phyloP scores from a whole-genome alignment of 1,140 invertebrate species.

The Drosophila watanabei region DNA sequence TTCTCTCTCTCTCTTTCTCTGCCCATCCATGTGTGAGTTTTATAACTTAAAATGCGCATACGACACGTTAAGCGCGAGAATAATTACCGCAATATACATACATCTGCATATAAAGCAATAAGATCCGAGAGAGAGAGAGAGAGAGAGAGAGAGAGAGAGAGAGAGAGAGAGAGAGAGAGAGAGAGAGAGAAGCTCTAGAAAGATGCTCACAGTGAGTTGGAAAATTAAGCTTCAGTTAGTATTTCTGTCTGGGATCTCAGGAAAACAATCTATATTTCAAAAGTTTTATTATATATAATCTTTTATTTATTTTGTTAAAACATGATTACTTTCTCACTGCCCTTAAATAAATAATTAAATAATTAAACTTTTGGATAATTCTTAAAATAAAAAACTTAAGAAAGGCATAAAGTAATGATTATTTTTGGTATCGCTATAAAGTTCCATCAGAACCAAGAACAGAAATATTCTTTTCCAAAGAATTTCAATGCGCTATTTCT shows the following conservation, averaged over 20 bases:
- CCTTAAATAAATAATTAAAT: too few relatives aligned
- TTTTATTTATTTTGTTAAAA: not conserved
- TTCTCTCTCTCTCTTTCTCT: conserved; percentile 16
- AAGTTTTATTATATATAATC: not conserved
- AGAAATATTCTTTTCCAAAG: too few relatives aligned
- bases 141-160: not conserved
- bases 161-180: not conserved
- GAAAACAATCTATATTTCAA: not conserved
- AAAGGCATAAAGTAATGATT: not conserved
- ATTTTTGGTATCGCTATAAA: too few relatives aligned
- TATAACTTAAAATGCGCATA: conserved; percentile 53
- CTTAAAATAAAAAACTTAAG: too few relatives aligned
- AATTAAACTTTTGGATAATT: too few relatives aligned
- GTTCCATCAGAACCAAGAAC: too few relatives aligned
- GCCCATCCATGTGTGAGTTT: conserved; percentile 33
- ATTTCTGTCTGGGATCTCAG: not conserved
- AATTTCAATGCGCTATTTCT: too few relatives aligned
- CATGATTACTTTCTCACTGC: too few relatives aligned
- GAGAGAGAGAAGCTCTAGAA: not conserved
- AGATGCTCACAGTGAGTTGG: not conserved
- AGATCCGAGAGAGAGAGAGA: not conserved
- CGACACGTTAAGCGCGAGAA: conserved; percentile 47
- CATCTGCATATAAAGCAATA: conserved; percentile 3
- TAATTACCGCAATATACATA: conserved; percentile 41
- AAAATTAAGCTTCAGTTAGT: not conserved